Percentiles rank a stretch among this genome's conserved stretches.
Conservation (phyloP, 2,888 invertebrate species). For the Ormyrus thymus region DNA sequence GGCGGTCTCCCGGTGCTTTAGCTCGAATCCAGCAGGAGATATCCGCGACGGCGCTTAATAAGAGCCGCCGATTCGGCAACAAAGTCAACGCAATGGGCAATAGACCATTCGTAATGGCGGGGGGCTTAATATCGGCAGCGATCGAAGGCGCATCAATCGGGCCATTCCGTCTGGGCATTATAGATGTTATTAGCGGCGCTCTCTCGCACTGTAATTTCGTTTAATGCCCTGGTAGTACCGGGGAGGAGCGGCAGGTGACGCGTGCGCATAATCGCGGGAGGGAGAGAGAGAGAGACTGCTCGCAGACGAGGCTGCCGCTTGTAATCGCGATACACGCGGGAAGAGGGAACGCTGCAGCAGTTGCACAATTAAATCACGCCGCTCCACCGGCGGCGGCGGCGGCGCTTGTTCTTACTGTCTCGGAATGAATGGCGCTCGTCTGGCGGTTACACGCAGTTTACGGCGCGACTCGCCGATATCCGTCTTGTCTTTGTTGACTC, state of each 20-base stretch:
- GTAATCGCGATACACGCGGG: background rate
- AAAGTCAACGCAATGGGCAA: too few relatives aligned
- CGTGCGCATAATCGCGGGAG: slow-evolving; percentile 36
- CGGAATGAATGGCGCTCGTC: slow-evolving; percentile 53
- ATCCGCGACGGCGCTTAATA: too few relatives aligned
- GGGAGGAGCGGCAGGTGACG: slow-evolving; percentile 30
- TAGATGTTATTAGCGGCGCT: slow-evolving; percentile 13
- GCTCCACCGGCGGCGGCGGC: background rate
- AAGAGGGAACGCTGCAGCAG: background rate
- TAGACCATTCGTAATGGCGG: too few relatives aligned
- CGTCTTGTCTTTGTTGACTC: slow-evolving; percentile 55
- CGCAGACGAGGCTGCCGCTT: background rate
- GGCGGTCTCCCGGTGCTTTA: too few relatives aligned
- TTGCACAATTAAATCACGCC: slow-evolving; percentile 49
- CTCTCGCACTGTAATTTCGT: slow-evolving; percentile 37
- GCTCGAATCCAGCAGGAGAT: too few relatives aligned
- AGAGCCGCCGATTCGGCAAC: too few relatives aligned
- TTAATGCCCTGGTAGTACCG: slow-evolving; percentile 10
- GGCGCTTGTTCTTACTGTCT: slow-evolving; percentile 29
- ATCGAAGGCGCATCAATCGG: slow-evolving; percentile 8
- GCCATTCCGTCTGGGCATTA: background rate
- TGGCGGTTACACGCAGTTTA: slow-evolving; percentile 56
- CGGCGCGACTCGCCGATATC: slow-evolving; percentile 51
- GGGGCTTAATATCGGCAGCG: background rate
- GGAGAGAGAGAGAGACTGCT: background rate